These are phyloP conservation scores for Orchesellides sinensis DNA, from an alignment of 2,888 invertebrate species.

Conservation along the genomic window DNA sequence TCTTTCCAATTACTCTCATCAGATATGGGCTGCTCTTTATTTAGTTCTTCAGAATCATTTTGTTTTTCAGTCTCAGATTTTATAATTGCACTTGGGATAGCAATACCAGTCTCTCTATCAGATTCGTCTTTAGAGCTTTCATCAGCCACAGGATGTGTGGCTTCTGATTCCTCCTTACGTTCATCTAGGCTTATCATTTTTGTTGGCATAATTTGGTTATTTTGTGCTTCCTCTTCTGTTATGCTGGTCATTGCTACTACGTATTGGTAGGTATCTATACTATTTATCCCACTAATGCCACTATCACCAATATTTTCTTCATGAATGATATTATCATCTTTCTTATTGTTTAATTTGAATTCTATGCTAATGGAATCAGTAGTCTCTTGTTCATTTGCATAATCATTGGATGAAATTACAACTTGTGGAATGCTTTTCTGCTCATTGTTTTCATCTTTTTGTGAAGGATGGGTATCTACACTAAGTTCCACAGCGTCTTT, in stretches of 20 bases:
- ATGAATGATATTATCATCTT: neutral
- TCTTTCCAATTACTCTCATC: too few species aligned
- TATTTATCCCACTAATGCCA: conserved; percentile 38
- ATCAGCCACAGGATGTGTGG: neutral
- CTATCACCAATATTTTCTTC: conserved; percentile 38
- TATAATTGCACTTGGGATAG: conserved; percentile 39
- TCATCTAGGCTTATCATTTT: neutral
- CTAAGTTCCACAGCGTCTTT: conserved; percentile 1
- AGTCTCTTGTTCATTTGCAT: neutral
- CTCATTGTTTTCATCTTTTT: neutral
- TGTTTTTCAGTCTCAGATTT: conserved; percentile 1
- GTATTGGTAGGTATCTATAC: conserved; percentile 33
- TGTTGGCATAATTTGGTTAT: conserved; percentile 12
- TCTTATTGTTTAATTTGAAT: conserved; percentile 34
- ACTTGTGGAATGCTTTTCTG: conserved; percentile 19
- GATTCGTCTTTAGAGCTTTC: neutral
- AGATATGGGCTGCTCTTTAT: too few species aligned
- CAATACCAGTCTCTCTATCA: neutral
- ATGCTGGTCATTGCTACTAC: neutral
- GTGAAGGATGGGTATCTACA: neutral
- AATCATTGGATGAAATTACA: neutral
- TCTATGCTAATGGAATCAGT: conserved; percentile 39
- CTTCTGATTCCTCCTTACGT: neutral
- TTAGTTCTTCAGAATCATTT: neutral
- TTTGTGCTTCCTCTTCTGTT: conserved; percentile 27